Base-by-base conservation (phyloP, 2,113 vertebrate genomes). In the Chrysochloris asiatica region DNA sequence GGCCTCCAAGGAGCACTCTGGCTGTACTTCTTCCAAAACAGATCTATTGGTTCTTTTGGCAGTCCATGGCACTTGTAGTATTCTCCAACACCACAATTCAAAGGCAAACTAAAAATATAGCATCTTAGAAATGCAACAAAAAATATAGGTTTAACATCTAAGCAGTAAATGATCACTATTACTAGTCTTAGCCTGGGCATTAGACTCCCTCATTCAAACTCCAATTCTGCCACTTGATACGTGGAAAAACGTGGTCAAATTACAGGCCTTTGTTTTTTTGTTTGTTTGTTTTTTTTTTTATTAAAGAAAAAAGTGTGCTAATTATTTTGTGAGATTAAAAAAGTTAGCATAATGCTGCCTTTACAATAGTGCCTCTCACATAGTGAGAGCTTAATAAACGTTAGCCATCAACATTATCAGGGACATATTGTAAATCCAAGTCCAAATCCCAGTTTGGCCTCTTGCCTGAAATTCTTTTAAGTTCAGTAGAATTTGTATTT, bases 381-480 rank as follows among this genome's bases (percentile, higher is more conserved):
- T 52, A 82, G 54, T 73, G 93, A 87, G 73, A 89, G 71, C 88
- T 95, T 81, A 92, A 75, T 96, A 92, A 95, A 75, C 77, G 67
- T 59, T 93, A 86, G 78, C n/a, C 80, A 38, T 79, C 84, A 89
- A 87, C 61, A 92, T 84, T 79, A 79, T 59, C 45, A 24, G 59
- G 89, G 88, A 94, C 94, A 93, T 91, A 82, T 63, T 92, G 87
- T 89, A 89, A 87, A 76, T 94, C 91, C 24, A 24, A 47, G 14
- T 93, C 84, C 92, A 95, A 96, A 79, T 92, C 54, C 48, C 38
- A 87, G 84, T 38, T 82, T 96, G 94, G 89, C 61, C 82, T 85
- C 61, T 84, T 91, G 77, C 83, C 87, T 93, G 69, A 95, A 93
- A 91, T 95, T 95, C 89, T 85, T 93, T 87, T 43, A 84, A 91